Evolutionary conservation across 2,113 vertebrate genomes (phyloP).

Genomic region (Misgurnus anguillicaudatus): DNA sequence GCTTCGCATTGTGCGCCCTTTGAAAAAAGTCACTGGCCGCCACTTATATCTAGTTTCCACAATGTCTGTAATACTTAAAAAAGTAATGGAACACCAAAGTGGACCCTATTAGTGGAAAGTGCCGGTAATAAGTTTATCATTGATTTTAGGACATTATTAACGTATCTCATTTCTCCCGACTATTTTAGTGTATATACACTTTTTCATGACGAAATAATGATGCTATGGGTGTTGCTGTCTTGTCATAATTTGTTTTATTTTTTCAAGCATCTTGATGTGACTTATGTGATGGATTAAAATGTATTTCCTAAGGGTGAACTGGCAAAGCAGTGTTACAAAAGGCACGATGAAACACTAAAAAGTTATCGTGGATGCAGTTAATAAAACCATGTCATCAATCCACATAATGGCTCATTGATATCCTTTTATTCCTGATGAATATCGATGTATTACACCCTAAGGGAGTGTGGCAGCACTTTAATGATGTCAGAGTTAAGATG

Average conservation of each 20-base stretch:
- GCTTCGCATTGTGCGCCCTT: no score
- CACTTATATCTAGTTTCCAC: no score
- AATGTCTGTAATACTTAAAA: neutral
- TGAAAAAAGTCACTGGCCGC: no score
- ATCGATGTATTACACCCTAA: slow-evolving; percentile 5
- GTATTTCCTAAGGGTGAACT: neutral
- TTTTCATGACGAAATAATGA: neutral
- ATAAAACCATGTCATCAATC: slow-evolving; percentile 9
- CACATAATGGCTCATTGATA: neutral
- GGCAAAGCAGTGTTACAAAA: neutral
- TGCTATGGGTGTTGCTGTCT: neutral
- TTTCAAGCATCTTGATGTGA: neutral
- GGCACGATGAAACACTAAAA: neutral
- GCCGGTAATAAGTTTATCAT: neutral
- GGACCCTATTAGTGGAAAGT: neutral
- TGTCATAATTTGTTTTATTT: neutral
- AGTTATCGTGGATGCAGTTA: neutral
- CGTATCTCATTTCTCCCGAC: neutral
- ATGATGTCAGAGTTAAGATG: neutral
- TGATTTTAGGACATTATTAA: neutral
- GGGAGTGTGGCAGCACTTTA: neutral
- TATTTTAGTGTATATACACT: neutral
- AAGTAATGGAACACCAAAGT: neutral
- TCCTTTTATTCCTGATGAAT: neutral
- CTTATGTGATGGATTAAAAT: no score